phyloP scores from a whole-genome alignment of 2,888 invertebrate genomes.

The Apodemia duryi region DNA sequence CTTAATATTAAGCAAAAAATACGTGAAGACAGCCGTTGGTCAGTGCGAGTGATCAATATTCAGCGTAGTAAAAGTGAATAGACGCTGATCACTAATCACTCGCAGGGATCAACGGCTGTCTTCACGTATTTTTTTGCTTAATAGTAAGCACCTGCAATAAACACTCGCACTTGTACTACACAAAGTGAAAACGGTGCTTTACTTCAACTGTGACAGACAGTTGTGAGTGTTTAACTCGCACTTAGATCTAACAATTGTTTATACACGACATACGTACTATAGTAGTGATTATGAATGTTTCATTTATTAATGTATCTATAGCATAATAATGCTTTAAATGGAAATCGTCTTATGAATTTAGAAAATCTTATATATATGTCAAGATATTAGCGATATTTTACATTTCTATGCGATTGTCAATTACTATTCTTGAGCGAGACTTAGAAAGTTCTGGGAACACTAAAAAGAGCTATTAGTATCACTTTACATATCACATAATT shows the following conservation, averaged over 20 bases:
- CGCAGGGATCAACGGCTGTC: too few species aligned
- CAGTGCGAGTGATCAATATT: too few species aligned
- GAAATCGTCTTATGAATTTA: conserved; percentile 75
- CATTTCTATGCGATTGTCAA: conserved; percentile 63
- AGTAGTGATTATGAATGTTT: conserved; percentile 22
- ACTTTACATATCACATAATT: conserved; percentile 21
- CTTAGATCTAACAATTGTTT: conserved; percentile 18
- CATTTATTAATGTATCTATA: conserved; percentile 38
- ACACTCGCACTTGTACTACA: too few species aligned
- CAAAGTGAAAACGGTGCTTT: too few species aligned
- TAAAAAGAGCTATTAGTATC: conserved; percentile 28
- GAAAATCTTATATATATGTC: conserved; percentile 60
- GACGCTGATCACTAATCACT: too few species aligned
- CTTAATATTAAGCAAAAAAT: too few species aligned
- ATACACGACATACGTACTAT: conserved; percentile 16
- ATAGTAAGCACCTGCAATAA: too few species aligned
- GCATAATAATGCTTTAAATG: conserved; percentile 74
- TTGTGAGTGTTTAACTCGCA: conserved; percentile 17
- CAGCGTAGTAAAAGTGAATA: too few species aligned
- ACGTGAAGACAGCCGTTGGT: too few species aligned
- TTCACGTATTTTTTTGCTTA: too few species aligned
- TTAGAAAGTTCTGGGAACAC: conserved; percentile 38
- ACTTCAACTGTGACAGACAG: conserved; percentile 15
- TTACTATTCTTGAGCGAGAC: conserved; percentile 58
- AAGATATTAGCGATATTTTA: conserved; percentile 52